Percentiles rank a stretch among this genome's conserved stretches.
These are phyloP conservation scores for Catocala fraxini DNA, from an alignment of 2,888 invertebrate species.

Conservation along the genomic window DNA sequence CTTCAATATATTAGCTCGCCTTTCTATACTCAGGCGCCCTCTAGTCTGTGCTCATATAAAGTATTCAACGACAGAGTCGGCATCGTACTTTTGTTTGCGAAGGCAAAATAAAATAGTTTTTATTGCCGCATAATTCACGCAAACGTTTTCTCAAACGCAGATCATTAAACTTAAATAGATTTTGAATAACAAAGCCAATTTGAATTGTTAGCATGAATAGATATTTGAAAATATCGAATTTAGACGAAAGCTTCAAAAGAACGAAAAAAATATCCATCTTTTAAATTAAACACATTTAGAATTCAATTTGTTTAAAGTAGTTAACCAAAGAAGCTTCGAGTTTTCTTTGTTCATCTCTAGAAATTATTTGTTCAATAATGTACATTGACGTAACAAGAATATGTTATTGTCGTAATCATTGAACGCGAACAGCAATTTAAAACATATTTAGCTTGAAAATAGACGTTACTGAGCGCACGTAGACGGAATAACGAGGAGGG, in stretches of 20 bases:
- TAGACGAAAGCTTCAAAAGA: slow-evolving; percentile 15
- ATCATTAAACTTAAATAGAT: slow-evolving; percentile 14
- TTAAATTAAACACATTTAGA: slow-evolving; percentile 18
- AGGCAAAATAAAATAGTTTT: slow-evolving; percentile 21
- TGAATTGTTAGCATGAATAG: slow-evolving; percentile 8
- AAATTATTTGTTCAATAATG: slow-evolving; percentile 48
- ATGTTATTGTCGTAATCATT: slow-evolving; percentile 63
- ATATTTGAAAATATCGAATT: slow-evolving; percentile 7
- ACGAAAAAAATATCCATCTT: slow-evolving; percentile 25
- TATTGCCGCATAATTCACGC: slow-evolving; percentile 18
- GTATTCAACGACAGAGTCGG: slow-evolving; percentile 10
- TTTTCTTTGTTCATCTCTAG: slow-evolving; percentile 35
- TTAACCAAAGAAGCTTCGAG: slow-evolving; percentile 36
- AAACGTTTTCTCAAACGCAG: slow-evolving; percentile 8
- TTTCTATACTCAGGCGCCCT: not conserved
- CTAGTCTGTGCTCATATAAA: slow-evolving; percentile 11
- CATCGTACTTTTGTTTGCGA: slow-evolving; percentile 4
- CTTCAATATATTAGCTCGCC: not conserved
- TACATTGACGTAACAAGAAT: slow-evolving; percentile 42
- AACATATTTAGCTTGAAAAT: slow-evolving; percentile 73
- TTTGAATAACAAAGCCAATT: slow-evolving; percentile 18
- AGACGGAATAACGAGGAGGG: slow-evolving; percentile 76
- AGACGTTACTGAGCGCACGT: slow-evolving; percentile 68
- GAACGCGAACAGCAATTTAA: slow-evolving; percentile 75
- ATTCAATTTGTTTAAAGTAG: slow-evolving; percentile 36